These are phyloP conservation scores for Hypocryptadius cinnamomeus DNA, from an alignment of 2,113 vertebrate species.

Conservation along the genomic window DNA sequence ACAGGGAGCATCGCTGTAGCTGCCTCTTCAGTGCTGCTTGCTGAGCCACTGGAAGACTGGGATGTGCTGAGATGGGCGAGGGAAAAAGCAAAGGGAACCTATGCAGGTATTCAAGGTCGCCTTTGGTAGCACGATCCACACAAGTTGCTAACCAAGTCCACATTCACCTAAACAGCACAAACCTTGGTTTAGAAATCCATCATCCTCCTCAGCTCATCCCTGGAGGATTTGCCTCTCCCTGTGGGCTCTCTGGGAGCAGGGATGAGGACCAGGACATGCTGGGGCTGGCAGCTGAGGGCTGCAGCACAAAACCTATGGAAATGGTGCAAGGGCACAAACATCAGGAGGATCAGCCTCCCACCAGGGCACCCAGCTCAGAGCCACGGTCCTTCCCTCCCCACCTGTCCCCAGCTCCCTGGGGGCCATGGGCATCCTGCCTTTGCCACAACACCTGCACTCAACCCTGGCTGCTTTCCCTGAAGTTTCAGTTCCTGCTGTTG, in stretches of 20 bases:
- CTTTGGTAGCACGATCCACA: not conserved
- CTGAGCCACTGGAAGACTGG: not conserved
- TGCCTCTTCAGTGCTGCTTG: not conserved
- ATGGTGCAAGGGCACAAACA: rapidly evolving
- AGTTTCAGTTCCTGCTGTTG: not conserved
- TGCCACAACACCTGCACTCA: rapidly evolving
- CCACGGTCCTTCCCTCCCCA: not conserved
- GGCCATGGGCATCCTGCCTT: rapidly evolving
- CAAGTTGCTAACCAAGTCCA: not conserved
- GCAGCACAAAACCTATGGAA: not conserved
- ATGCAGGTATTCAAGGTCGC: not conserved
- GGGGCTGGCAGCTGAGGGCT: not conserved
- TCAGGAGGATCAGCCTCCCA: rapidly evolving
- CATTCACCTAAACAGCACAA: not conserved
- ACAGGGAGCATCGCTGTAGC: not conserved
- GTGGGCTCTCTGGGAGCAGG: not conserved
- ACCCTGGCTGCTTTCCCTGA: rapidly evolving
- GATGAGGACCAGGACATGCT: rapidly evolving
- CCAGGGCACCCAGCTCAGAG: no score
- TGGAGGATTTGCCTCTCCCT: not conserved
- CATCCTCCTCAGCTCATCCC: not conserved
- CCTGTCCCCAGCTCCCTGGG: not conserved
- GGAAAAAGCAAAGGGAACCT: not conserved
- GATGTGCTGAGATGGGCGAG: rapidly evolving
- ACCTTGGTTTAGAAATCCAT: not conserved